phyloP scores from a whole-genome alignment of 2,888 invertebrate genomes.

The Mantis religiosa region DNA sequence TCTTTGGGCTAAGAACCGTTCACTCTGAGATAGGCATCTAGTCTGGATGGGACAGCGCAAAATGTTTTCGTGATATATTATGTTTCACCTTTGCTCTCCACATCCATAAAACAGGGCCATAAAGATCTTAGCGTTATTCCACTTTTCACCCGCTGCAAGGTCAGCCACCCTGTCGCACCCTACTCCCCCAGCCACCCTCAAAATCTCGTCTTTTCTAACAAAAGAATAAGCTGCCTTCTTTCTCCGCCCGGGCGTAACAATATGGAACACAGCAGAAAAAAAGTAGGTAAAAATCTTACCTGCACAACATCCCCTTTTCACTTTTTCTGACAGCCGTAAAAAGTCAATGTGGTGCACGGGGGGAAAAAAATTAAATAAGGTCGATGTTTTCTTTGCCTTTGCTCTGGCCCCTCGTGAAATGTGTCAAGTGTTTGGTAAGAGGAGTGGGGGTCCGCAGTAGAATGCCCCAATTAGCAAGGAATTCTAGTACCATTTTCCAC shows the following conservation, averaged over 20 bases:
- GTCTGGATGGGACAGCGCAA: background rate
- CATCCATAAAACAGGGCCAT: background rate
- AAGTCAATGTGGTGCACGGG: slow-evolving; percentile 12
- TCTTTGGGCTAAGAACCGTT: background rate
- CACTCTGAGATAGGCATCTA: background rate
- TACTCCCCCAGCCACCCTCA: background rate
- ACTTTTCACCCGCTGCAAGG: background rate
- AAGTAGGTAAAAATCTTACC: background rate
- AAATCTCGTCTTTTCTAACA: background rate
- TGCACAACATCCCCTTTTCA: slow-evolving; percentile 7
- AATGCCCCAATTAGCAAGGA: slow-evolving; percentile 16
- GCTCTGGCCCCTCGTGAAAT: background rate
- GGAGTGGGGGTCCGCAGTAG: background rate
- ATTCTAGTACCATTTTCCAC: slow-evolving; percentile 10
- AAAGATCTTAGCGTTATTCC: background rate
- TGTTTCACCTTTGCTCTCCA: background rate
- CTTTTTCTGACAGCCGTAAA: slow-evolving; percentile 23
- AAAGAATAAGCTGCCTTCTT: background rate
- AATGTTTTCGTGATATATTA: background rate
- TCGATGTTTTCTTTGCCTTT: background rate
- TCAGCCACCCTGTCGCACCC: background rate
- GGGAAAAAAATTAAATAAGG: background rate
- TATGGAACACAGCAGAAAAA: background rate
- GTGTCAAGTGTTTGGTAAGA: slow-evolving; percentile 7
- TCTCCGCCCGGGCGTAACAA: background rate